Evolutionary conservation across 2,888 invertebrate genomes (phyloP).

Genomic region (Phrixothrix hirtus): DNA sequence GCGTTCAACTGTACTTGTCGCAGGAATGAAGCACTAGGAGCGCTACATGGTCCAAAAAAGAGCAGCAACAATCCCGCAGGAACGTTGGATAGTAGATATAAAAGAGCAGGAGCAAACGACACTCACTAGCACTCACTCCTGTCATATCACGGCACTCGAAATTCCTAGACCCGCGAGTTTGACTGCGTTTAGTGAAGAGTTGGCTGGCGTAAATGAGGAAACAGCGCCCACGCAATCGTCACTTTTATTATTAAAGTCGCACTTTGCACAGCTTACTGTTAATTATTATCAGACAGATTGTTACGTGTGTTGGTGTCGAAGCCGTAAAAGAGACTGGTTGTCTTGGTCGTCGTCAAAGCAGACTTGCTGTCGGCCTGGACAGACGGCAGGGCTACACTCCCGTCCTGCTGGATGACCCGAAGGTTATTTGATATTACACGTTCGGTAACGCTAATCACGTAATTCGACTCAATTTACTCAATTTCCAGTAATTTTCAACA

Average conservation of each 20-base stretch:
- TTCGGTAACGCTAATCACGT: conserved; percentile 26
- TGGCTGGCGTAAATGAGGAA: conserved; percentile 51
- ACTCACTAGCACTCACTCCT: conserved; percentile 35
- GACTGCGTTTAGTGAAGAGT: conserved; percentile 33
- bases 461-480: conserved; percentile 23
- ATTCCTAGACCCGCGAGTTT: conserved; percentile 29
- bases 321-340: conserved; percentile 35
- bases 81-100: conserved; percentile 21
- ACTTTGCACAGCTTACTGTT: conserved; percentile 39
- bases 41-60: conserved; percentile 29
- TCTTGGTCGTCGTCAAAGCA: conserved; percentile 42
- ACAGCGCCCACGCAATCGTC: conserved; percentile 48
- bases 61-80: conserved; percentile 31
- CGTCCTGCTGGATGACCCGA: conserved; percentile 27
- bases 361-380: conserved; percentile 45
- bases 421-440: conserved; percentile 29
- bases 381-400: conserved; percentile 39
- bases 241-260: conserved; percentile 45
- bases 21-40: conserved; percentile 14
- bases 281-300: conserved; percentile 34
- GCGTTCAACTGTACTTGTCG: conserved; percentile 23
- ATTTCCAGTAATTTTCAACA: conserved; percentile 30
- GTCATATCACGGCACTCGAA: conserved; percentile 38
- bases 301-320: conserved; percentile 32
- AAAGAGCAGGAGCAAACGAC: conserved; percentile 31